phyloP scores from a whole-genome alignment of 2,113 vertebrate species.

The Syngnathus scovelli region DNA sequence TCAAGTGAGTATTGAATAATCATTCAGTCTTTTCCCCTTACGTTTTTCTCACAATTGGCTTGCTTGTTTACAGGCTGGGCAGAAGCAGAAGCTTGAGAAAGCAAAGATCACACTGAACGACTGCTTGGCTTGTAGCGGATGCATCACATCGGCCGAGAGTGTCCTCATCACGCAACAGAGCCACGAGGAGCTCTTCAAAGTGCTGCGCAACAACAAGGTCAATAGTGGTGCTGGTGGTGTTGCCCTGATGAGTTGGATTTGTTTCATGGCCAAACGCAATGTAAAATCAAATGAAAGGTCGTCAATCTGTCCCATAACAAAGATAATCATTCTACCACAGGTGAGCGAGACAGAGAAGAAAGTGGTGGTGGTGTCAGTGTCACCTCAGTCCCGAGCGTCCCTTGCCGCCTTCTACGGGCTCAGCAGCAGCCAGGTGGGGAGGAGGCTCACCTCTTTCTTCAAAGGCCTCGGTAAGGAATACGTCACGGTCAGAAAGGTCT shows the following conservation, averaged over 20 bases:
- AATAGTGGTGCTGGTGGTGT: background rate
- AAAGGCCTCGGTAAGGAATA: constrained; percentile 78
- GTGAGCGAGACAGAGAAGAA: constrained; percentile 59
- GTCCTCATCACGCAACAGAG: constrained; percentile 91
- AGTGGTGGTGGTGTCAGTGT: constrained; percentile 85
- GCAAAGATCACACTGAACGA: constrained; percentile 90
- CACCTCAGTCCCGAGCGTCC: constrained; percentile 88
- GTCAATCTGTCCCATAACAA: background rate
- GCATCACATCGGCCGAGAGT: constrained; percentile 92
- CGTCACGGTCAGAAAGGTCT: too few relatives aligned
- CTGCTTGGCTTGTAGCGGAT: constrained; percentile 95
- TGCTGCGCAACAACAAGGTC: constrained; percentile 81
- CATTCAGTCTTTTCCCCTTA: background rate
- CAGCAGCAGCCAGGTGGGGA: constrained; percentile 74
- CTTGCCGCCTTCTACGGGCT: constrained; percentile 80
- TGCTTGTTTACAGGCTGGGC: constrained; percentile 77
- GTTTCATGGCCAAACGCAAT: background rate
- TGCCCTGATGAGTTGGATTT: background rate
- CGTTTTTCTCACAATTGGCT: background rate
- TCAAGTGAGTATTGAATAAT: constrained; percentile 64
- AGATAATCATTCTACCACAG: constrained; percentile 20
- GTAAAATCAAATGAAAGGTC: too few relatives aligned
- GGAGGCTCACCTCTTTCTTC: constrained; percentile 81
- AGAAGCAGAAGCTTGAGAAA: constrained; percentile 80
- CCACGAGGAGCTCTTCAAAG: constrained; percentile 80